Evolutionary conservation across 2,888 invertebrate species (phyloP), one percentile per base, ranked within the genome.

Genomic region (Cheilosia variabilis): DNA sequence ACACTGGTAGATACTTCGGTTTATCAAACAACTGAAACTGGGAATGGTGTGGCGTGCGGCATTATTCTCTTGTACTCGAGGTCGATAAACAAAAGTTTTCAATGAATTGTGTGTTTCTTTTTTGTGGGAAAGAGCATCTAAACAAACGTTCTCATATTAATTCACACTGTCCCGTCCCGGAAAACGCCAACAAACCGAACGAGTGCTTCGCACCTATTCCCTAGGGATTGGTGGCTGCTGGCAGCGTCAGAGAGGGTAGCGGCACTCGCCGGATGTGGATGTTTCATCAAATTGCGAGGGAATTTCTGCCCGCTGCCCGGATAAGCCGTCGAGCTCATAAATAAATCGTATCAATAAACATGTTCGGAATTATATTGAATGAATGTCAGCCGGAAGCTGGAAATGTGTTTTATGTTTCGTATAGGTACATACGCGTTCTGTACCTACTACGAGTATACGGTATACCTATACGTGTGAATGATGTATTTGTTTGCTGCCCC

Each of bases 341-440:
- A 84, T 84, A 84, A 84, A 79, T 84, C 84, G 75, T 79, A 75
- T 84, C 84, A 84, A 80, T 83, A 84, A 84, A 80, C 79, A 73
- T 84, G 79, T 65, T 63, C 45, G 65, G 69, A 63, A 68, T 83
- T 79, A 83, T 79, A 73, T 69, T 53, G 79, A 80, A 69, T 69
- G 65, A 79, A 69, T 65, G 65, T 58, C 80, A 80, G 79, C 55
- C 68, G 73, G 63, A 79, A 80, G 57, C 43, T 69, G 58, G 52
- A 69, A 69, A 79, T 75, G 79, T 55, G 62, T 76, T 68, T 75
- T 75, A 69, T 62, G 72, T 63, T 22, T 22, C 60, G 24, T 45
- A n/a, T n/a, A 6, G 27, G 27, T 27, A 27, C 27, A 27, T 6
- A 27, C 27, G 27, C 27, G 6, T 27, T 27, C 27, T 27, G 27